Evolutionary conservation across 2,888 invertebrate genomes (phyloP).

Genomic region (Pseudoips prasinana): DNA sequence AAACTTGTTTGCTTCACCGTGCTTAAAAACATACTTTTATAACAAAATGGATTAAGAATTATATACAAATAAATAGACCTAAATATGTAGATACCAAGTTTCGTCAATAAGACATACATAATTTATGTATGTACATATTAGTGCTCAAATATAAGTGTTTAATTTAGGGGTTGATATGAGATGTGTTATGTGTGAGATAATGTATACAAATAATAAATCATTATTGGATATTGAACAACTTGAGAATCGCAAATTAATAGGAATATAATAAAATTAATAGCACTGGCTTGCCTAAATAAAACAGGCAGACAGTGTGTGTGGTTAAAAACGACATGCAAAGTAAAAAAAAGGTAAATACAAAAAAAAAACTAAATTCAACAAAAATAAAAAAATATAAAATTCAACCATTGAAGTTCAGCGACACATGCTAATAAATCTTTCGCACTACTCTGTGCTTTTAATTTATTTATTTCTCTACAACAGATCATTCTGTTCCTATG

Average conservation of each 20-base stretch:
- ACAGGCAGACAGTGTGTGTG: conserved; percentile 29
- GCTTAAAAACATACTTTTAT: no score
- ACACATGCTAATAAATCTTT: conserved; percentile 70
- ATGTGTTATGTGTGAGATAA: conserved; percentile 56
- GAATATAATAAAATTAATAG: conserved; percentile 26
- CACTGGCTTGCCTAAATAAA: conserved; percentile 28
- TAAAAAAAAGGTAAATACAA: conserved; percentile 33
- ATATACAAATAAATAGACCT: no score
- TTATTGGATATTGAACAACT: conserved; percentile 40
- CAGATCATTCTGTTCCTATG: conserved; percentile 59
- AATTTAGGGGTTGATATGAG: conserved; percentile 37
- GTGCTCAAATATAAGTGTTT: conserved; percentile 40
- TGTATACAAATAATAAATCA: conserved; percentile 40
- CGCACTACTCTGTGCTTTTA: conserved; percentile 79
- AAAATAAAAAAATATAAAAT: conserved; percentile 42
- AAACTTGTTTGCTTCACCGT: no score
- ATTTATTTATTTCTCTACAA: conserved; percentile 53
- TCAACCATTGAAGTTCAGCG: conserved; percentile 68
- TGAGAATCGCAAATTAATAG: conserved; percentile 45
- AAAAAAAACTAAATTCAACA: conserved; percentile 33
- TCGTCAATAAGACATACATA: conserved; percentile 37
- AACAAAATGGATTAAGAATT: no score
- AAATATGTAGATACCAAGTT: conserved; percentile 35
- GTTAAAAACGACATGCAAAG: conserved; percentile 59
- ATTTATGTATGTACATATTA: conserved; percentile 37